Conservation (phyloP, 1,140 invertebrate genomes). For the Rhagoletis zephyria region DNA sequence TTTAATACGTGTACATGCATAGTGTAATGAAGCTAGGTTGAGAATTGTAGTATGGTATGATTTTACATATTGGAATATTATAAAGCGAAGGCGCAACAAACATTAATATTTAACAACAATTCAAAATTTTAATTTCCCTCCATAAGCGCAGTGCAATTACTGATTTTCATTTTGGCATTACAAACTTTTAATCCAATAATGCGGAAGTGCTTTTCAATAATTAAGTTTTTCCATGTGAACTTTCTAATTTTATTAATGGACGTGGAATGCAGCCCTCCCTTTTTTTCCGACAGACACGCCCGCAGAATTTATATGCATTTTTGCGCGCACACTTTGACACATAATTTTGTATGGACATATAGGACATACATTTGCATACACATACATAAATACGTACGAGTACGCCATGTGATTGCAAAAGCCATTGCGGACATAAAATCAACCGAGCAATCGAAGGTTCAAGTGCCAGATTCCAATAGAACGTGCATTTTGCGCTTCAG, state of each 20-base stretch:
- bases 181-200: background rate
- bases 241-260: constrained; percentile 48
- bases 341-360: background rate
- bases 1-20: too few species aligned
- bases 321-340: background rate
- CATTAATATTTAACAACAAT: too few species aligned
- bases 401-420: background rate
- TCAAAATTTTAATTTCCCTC: too few species aligned
- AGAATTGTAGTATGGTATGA: too few species aligned
- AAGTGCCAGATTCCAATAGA: constrained; percentile 28
- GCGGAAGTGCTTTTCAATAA: background rate
- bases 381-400: background rate
- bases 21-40: too few species aligned
- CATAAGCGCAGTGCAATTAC: too few species aligned
- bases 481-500: constrained; percentile 36
- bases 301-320: background rate
- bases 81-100: too few species aligned
- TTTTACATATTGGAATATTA: too few species aligned
- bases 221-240: background rate
- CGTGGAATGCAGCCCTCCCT: background rate
- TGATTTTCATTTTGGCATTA: background rate
- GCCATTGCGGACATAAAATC: constrained; percentile 45
- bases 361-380: background rate
- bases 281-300: background rate
- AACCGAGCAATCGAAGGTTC: constrained; percentile 41